Evolutionary conservation across 2,113 vertebrate species (phyloP).

Genomic region (mouse (Mus musculus)): DNA sequence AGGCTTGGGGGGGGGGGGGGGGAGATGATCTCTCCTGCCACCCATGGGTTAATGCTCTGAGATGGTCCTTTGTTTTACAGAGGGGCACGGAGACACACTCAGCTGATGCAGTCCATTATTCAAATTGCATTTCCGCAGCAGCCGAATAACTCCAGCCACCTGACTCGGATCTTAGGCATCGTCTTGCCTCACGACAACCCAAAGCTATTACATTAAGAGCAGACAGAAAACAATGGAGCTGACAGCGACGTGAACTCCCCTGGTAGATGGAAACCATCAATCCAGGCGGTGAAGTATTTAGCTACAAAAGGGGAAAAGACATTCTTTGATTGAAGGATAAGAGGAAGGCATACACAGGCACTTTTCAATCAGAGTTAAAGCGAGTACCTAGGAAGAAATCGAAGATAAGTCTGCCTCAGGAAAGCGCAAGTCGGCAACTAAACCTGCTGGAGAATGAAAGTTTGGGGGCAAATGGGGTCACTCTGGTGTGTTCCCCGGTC

Average conservation of each 20-base stretch:
- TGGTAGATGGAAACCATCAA: slow-evolving; percentile 80
- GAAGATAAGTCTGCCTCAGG: slow-evolving; percentile 72
- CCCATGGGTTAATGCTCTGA: background rate
- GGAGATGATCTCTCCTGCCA: slow-evolving; percentile 45
- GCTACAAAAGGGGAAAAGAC: slow-evolving; percentile 83
- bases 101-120: slow-evolving; percentile 70
- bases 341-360: slow-evolving; percentile 69
- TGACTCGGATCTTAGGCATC: slow-evolving; percentile 49
- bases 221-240: slow-evolving; percentile 64
- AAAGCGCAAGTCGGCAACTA: slow-evolving; percentile 52
- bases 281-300: slow-evolving; percentile 81
- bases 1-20: background rate
- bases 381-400: slow-evolving; percentile 73
- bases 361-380: slow-evolving; percentile 78
- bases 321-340: slow-evolving; percentile 77
- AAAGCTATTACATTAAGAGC: slow-evolving; percentile 82
- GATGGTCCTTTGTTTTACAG: slow-evolving; percentile 57
- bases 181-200: slow-evolving; percentile 52
- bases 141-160: slow-evolving; percentile 69
- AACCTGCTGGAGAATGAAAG: background rate
- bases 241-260: slow-evolving; percentile 66
- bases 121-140: slow-evolving; percentile 75
- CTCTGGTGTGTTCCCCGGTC: background rate
- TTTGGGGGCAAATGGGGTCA: background rate
- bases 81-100: slow-evolving; percentile 55